Evolutionary conservation across 2,797 vertebrate genomes (phyloP), one percentile per base, ranked within the genome.

Genomic region (Crenuchus spilurus): DNA sequence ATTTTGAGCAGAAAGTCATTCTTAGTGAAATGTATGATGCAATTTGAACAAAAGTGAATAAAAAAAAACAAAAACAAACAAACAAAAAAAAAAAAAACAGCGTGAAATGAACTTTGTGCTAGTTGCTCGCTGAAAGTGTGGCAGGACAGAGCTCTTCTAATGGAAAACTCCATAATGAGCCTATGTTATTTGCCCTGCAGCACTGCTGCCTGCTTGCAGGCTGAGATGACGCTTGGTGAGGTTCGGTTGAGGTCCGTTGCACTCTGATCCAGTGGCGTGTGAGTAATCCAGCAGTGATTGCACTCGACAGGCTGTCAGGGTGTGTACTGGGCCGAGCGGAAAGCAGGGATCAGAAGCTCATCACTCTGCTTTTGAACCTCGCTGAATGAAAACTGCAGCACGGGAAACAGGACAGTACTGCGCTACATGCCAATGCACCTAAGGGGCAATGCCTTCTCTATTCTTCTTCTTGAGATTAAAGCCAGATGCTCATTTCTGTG

Each of bases 251-350:
- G 68, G 48, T 60, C 49, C 4, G 7, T 51, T 63, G 63, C 39
- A 70, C 80, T 85, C 80, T 66, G 78, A 86, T 74, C 80, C 77
- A 55, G 55, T 86, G 87, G 78, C 14, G 76, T 87, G 89, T 69
- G 88, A 92, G 85, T 88, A 88, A 91, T 88, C 84, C 85, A 80
- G 75, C 55, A 2, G 68, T 94, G 88, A 97, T 92, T 82, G 74
- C 85, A 88, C 88, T 84, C 35, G 94, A 95, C 95, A 96, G 86
- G 82, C 88, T 94, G 94, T 95, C 94, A 94, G 85, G 90, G 87
- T 74, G 74, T 79, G 90, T 93, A 91, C 90, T 51, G 84, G 88
- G 77, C 84, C 89, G 86, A 87, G 90, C 88, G 78, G 92, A 96
- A 96, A 95, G 86, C 78, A 75, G 87, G 90, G 91, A 91, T 88